Conservation (phyloP, 2,888 invertebrate species). For the Pandemis heparana region DNA sequence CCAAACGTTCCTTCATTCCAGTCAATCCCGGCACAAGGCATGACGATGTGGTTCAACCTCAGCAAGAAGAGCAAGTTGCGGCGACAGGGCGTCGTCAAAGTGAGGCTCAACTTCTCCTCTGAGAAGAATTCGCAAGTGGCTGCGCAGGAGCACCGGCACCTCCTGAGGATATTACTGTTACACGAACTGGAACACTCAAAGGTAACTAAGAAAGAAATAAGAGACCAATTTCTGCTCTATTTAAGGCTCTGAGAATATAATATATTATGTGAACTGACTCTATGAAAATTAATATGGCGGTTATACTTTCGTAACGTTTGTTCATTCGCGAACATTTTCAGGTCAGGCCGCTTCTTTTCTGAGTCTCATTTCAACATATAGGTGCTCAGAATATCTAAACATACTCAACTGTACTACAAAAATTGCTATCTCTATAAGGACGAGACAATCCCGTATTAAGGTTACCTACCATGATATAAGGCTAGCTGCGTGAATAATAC, state of each 20-base stretch:
- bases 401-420: not conserved
- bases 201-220: constrained; percentile 65
- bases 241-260: too few species aligned
- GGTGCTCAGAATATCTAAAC: not conserved
- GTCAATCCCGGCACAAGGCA: constrained; percentile 97
- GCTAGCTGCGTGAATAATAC: too few species aligned
- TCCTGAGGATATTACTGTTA: constrained; percentile 90
- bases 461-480: too few species aligned
- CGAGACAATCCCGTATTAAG: too few species aligned
- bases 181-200: constrained; percentile 93
- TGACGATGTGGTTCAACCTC: constrained; percentile 96
- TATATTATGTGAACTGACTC: too few species aligned
- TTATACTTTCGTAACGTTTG: too few species aligned
- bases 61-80: constrained; percentile 94
- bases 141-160: constrained; percentile 93
- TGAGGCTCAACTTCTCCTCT: constrained; percentile 93
- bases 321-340: too few species aligned
- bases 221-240: too few species aligned
- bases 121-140: constrained; percentile 95
- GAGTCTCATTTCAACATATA: not conserved
- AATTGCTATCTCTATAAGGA: not conserved
- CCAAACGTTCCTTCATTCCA: constrained; percentile 60
- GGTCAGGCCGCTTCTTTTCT: too few species aligned
- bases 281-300: too few species aligned
- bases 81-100: constrained; percentile 94